A percentile compares a stretch with the other conserved stretches of the same genome.
Evolutionary conservation across 2,113 vertebrate species (phyloP).

Genomic region (Atractosteus spatula): DNA sequence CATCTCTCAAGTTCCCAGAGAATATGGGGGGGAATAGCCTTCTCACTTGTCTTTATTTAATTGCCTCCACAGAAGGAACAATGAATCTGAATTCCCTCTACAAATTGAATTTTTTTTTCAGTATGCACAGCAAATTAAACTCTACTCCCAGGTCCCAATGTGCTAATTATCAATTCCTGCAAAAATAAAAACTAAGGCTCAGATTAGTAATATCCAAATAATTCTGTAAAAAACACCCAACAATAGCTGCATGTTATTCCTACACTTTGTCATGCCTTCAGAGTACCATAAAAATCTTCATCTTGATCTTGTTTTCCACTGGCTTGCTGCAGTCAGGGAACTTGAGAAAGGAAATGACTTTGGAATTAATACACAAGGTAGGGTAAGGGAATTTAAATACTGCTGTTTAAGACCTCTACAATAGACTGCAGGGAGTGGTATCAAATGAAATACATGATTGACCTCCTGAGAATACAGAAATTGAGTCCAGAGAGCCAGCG

Average conservation of each 20-base stretch:
- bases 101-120: background rate
- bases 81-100: background rate
- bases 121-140: background rate
- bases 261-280: too few relatives aligned
- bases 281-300: too few relatives aligned
- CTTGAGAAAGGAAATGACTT: too few relatives aligned
- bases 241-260: too few relatives aligned
- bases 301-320: too few relatives aligned
- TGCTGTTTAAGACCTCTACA: too few relatives aligned
- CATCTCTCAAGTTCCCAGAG: background rate
- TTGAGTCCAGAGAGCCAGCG: background rate
- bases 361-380: too few relatives aligned
- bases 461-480: background rate
- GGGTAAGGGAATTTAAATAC: too few relatives aligned
- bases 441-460: background rate
- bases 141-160: background rate
- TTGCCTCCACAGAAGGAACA: background rate
- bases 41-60: background rate
- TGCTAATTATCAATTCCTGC: background rate
- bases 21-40: background rate
- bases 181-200: background rate
- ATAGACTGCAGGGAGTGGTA: background rate
- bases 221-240: background rate
- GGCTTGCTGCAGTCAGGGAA: too few relatives aligned
- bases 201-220: background rate